These are phyloP conservation scores for Brachyistius frenatus DNA, from an alignment of 2,113 vertebrate genomes.

Conservation along the genomic window DNA sequence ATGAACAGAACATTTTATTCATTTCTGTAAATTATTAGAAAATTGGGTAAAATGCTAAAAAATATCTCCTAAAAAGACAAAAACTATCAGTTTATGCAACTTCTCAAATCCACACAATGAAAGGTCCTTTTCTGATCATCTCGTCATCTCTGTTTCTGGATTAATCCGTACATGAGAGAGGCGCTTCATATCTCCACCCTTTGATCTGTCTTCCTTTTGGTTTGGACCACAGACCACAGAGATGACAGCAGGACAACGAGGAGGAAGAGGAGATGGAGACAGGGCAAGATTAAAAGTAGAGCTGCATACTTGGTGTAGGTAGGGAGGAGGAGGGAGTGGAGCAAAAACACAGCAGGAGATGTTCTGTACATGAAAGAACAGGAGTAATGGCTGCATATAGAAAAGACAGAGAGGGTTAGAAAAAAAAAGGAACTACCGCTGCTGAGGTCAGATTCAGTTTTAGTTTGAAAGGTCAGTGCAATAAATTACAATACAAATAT, in stretches of 20 bases:
- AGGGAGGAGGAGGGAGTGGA: slow-evolving; percentile 11
- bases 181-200: too few relatives aligned
- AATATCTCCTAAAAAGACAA: too few relatives aligned
- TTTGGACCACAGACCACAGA: slow-evolving; percentile 52
- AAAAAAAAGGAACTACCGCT: background rate
- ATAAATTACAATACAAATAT: background rate
- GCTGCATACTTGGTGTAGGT: slow-evolving; percentile 3
- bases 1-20: too few relatives aligned
- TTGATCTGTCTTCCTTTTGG: slow-evolving; percentile 52
- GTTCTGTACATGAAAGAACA: slow-evolving; percentile 12
- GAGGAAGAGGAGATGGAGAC: slow-evolving; percentile 16
- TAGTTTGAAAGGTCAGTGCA: background rate
- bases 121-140: too few relatives aligned
- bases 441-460: background rate
- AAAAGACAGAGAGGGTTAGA: background rate
- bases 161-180: too few relatives aligned
- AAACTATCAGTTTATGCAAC: too few relatives aligned
- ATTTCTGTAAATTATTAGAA: too few relatives aligned
- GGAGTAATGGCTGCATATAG: slow-evolving; percentile 24
- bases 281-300: slow-evolving; percentile 5
- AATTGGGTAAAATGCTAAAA: too few relatives aligned
- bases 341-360: slow-evolving; percentile 44
- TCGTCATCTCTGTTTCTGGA: too few relatives aligned
- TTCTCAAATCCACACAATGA: too few relatives aligned
- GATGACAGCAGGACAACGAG: slow-evolving; percentile 59